A percentile compares a stretch with the other conserved stretches of the same genome.
Evolutionary conservation across 2,888 invertebrate genomes (phyloP).

Genomic region (Xanthia togata): DNA sequence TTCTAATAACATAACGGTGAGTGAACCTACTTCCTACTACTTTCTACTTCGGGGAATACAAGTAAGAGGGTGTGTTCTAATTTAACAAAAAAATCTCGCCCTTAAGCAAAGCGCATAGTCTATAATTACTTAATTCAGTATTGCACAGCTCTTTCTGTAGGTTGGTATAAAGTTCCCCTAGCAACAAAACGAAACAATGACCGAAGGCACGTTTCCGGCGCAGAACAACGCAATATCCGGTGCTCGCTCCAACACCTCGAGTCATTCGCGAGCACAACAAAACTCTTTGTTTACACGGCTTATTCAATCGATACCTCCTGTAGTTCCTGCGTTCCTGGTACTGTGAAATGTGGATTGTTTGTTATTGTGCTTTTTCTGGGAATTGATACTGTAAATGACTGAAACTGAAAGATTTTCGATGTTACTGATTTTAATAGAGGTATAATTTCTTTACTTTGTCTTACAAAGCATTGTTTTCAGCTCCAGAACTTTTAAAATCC

Average conservation of each 20-base stretch:
- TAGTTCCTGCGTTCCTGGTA: constrained; percentile 14
- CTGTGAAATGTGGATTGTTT: neutral
- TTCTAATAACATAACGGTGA: neutral
- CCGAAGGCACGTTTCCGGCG: constrained; percentile 62
- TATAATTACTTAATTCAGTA: neutral
- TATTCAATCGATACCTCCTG: constrained; percentile 47
- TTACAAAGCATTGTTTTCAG: neutral
- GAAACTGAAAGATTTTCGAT: too few relatives aligned
- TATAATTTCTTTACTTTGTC: too few relatives aligned
- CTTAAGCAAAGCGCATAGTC: neutral
- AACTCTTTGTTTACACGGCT: constrained; percentile 46
- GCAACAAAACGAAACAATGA: constrained; percentile 36
- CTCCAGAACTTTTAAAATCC: neutral
- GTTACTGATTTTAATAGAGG: neutral
- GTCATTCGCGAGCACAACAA: constrained; percentile 14
- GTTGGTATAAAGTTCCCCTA: neutral
- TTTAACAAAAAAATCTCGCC: neutral
- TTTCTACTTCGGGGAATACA: neutral
- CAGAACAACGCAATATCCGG: constrained; percentile 74
- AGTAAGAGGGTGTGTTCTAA: neutral
- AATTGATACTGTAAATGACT: neutral
- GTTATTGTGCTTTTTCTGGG: constrained; percentile 1
- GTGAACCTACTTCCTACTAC: neutral
- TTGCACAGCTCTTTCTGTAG: neutral
- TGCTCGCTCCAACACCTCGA: constrained; percentile 59